Base-by-base conservation (phyloP, 1,140 invertebrate genomes). In the Cydia pomonella region DNA sequence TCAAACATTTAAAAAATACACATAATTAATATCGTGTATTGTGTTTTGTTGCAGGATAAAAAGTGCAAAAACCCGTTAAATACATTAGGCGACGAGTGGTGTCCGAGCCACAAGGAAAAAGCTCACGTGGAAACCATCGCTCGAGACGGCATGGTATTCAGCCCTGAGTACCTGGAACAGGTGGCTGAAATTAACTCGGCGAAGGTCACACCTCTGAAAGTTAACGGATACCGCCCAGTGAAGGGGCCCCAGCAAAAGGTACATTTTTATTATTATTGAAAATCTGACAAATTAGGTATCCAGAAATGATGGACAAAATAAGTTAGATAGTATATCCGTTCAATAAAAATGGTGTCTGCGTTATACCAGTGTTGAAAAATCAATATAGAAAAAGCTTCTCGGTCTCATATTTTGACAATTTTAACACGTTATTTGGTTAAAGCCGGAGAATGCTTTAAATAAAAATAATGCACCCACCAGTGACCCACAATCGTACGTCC, bases 81-180 rank as follows among this genome's bases (percentile, higher is more conserved):
- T 1, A 3, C 5, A 9, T 72, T 29, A 0, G 63, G 53, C 41
- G 86, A 88, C 76, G 73, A 75, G 25, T 88, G 85, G 86, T 88
- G 86, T 75, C 72, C 76, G 5, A 44, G 63, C 9, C 25, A 82
- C 2, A 75, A 71, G 23, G 85, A 59, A 23, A 23, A 9, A 10
- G 18, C n/a, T 12, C 53, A 59, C 21, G 53, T 59, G 9, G 53
- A 59, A 3, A 7, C 53, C 3, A 12, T 23, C 9, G 16, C 53
- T 23, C 21, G 18, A 12, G 53, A 59, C 53, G 21, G 53, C 21
- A 3, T n/a, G 18, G 4, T n/a, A 3, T 59, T 59, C 53, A 23
- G 16, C 18, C 53, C 53, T 0, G 18, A 59, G 10, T 59, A 59
- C 21, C 9, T 59, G 9, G 53, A 21, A 18, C 50, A 53, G 50